Conservation (phyloP, 2,888 invertebrate species). For the Troilus luridus region DNA sequence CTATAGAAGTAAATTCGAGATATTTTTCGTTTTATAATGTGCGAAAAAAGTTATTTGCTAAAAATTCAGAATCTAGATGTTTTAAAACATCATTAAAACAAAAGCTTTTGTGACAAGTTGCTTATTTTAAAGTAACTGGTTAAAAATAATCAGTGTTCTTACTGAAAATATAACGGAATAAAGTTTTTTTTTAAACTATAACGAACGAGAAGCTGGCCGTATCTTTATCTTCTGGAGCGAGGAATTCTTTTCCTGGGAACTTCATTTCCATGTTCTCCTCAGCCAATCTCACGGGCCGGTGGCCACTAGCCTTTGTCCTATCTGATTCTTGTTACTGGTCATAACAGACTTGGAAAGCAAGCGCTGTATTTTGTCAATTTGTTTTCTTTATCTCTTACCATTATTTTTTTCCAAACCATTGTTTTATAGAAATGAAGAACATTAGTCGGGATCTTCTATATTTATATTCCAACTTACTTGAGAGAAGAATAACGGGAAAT, state of each 20-base stretch:
- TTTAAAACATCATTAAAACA: too few species aligned
- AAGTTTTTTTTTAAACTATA: too few species aligned
- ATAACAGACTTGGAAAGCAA: background rate
- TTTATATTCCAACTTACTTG: background rate
- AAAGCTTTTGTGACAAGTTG: too few species aligned
- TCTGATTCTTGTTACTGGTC: background rate
- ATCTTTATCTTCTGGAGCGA: background rate
- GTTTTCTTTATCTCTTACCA: background rate
- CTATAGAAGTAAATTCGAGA: too few species aligned
- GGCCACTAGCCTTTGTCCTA: background rate
- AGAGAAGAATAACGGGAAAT: too few species aligned
- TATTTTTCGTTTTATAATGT: too few species aligned
- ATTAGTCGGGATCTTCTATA: background rate
- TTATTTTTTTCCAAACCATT: background rate
- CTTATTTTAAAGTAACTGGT: too few species aligned
- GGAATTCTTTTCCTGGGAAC: background rate
- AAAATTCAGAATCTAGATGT: too few species aligned
- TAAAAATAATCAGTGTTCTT: too few species aligned
- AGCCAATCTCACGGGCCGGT: background rate
- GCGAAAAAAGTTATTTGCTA: too few species aligned
- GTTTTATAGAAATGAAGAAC: background rate
- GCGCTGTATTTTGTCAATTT: background rate
- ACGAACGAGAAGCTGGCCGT: background rate
- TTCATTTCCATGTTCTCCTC: background rate
- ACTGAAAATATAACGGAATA: too few species aligned